Evolutionary conservation across 2,888 invertebrate genomes (phyloP).

Genomic region (Callosobruchus maculatus): DNA sequence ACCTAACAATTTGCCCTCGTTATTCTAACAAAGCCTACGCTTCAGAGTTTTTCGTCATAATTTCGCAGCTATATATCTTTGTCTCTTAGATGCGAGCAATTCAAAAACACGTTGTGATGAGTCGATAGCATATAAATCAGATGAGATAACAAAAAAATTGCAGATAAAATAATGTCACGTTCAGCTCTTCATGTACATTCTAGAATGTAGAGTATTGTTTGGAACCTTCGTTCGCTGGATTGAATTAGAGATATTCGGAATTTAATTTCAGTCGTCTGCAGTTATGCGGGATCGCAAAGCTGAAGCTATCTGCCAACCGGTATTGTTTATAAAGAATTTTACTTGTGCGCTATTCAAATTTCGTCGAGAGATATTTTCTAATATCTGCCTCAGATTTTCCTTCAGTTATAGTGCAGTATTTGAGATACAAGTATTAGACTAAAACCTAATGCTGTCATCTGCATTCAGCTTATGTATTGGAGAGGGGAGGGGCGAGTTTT

Average conservation of each 20-base stretch:
- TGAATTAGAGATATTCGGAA: slow-evolving; percentile 39
- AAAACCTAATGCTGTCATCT: too few relatives aligned
- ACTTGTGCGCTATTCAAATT: slow-evolving; percentile 17
- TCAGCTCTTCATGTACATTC: not conserved
- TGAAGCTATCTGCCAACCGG: slow-evolving; percentile 15
- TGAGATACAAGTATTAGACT: not conserved
- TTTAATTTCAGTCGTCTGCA: slow-evolving; percentile 22
- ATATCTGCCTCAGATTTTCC: not conserved
- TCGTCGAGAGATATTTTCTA: slow-evolving; percentile 5
- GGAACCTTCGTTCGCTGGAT: slow-evolving; percentile 29
- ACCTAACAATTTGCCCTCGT: too few relatives aligned
- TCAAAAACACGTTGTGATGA: too few relatives aligned
- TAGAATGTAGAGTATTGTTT: slow-evolving; percentile 34
- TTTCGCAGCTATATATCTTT: too few relatives aligned
- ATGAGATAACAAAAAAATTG: too few relatives aligned
- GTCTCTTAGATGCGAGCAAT: too few relatives aligned
- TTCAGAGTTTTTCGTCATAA: too few relatives aligned
- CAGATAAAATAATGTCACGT: too few relatives aligned
- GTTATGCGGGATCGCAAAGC: slow-evolving; percentile 12
- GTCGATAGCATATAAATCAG: too few relatives aligned
- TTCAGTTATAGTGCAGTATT: not conserved
- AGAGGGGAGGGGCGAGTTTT: too few relatives aligned
- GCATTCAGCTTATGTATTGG: too few relatives aligned
- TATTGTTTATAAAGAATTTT: slow-evolving; percentile 24
- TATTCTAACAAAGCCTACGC: too few relatives aligned